Evolutionary conservation across 2,113 vertebrate species (phyloP), one percentile per base, ranked within the genome.

Genomic region (Seriola quinqueradiata): DNA sequence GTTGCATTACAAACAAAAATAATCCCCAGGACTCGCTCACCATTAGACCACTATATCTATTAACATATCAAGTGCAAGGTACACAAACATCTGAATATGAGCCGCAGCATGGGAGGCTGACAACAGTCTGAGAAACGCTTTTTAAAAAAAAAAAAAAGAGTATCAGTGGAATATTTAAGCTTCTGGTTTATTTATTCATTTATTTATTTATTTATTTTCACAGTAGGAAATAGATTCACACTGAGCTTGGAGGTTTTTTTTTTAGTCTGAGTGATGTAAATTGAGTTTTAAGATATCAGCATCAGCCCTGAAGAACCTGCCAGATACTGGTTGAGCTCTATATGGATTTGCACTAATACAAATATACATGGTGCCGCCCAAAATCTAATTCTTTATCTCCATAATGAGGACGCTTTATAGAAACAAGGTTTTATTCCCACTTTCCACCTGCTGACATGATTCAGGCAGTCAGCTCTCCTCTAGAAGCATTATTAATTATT

Each of bases 1-100:
- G 87, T 81, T 89, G 86, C 60, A 89, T 91, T 94, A 85, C 73
- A 84, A 89, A 91, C 82, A 88, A 82, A 91, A 71, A 67, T 82
- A 79, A 91, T 87, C 79, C 84, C 83, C 80, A 71, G 78, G 61
- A 79, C 60, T 80, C 77, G 66, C 74, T 79, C 72, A 61, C 67
- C 70, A 90, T 85, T 79, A 84, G 50, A 74, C 64, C 54, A 75
- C 52, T 50, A 58, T 59, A 58, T 57, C 75, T 71, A 76, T 87
- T 84, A 72, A 90, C 55, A 75, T 52, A 67, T 72, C 19, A 70
- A 59, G 63, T 71, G 69, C 32, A 59, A 64, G 17, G 21, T 16
- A 50, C 19, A 64, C 63, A 68, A 67, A 77, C 14, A 52, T 60
- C 3, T n/a, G 16, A 69, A 69, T 54, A 68, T 40, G 54, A 66